Evolutionary conservation across 2,113 vertebrate species (phyloP).

Genomic region (Ophiodon elongatus): DNA sequence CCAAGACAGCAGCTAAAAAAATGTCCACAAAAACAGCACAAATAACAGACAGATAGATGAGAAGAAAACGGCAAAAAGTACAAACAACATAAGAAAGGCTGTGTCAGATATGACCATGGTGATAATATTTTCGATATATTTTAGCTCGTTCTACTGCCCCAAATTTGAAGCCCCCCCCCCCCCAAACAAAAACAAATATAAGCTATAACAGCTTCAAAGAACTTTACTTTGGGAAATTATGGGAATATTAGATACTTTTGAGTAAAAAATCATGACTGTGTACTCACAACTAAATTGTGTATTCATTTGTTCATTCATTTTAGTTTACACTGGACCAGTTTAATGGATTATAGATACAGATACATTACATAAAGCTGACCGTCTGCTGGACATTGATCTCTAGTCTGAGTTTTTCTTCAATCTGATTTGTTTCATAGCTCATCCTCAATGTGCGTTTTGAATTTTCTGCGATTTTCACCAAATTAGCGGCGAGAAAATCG

Average conservation of each 20-base stretch:
- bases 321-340: not conserved
- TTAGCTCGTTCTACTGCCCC: not conserved
- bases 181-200: not conserved
- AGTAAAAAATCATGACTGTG: not conserved
- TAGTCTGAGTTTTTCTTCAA: too few species aligned
- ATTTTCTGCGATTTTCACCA: not conserved
- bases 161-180: not conserved
- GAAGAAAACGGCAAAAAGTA: too few species aligned
- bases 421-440: too few species aligned
- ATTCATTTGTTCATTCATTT: too few species aligned
- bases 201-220: not conserved
- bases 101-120: not conserved
- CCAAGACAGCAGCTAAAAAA: too few species aligned
- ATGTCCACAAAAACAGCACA: too few species aligned
- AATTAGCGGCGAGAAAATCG: not conserved
- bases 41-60: too few species aligned
- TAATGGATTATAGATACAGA: not conserved
- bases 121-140: not conserved
- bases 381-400: not conserved
- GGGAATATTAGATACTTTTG: not conserved
- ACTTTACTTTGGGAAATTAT: not conserved
- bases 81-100: too few species aligned
- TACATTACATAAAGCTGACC: not conserved
- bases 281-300: too few species aligned
- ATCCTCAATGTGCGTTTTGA: not conserved